Evolutionary conservation across 2,888 invertebrate species (phyloP).

Genomic region (Bedellia somnulentella): DNA sequence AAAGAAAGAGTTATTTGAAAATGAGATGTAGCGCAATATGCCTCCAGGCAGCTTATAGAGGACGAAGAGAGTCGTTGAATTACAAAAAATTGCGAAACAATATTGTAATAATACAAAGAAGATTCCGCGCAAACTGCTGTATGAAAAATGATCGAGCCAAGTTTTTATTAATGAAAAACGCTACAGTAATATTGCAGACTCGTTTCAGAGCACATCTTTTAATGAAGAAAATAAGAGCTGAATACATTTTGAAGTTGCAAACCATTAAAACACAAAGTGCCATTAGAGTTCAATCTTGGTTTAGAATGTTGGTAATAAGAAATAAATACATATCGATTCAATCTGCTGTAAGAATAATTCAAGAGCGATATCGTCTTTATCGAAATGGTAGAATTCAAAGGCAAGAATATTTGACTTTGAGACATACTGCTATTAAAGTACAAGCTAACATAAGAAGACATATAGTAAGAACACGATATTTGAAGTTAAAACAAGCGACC

Average conservation of each 20-base stretch:
- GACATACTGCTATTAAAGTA: slow-evolving; percentile 15
- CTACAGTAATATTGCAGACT: slow-evolving; percentile 35
- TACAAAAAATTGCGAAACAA: too few species aligned
- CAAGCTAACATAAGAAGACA: slow-evolving; percentile 25
- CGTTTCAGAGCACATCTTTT: slow-evolving; percentile 9
- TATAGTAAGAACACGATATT: slow-evolving; percentile 24
- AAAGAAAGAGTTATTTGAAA: too few species aligned
- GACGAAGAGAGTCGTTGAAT: too few species aligned
- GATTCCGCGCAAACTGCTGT: too few species aligned
- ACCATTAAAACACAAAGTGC: slow-evolving; percentile 20
- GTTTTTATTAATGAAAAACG: slow-evolving; percentile 22
- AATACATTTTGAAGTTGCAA: slow-evolving; percentile 20
- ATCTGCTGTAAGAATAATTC: slow-evolving; percentile 15
- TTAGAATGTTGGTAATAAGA: slow-evolving; percentile 26
- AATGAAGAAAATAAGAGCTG: slow-evolving; percentile 13
- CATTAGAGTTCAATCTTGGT: slow-evolving; percentile 29
- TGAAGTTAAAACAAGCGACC: slow-evolving; percentile 20
- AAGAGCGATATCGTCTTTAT: slow-evolving; percentile 1
- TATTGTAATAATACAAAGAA: too few species aligned
- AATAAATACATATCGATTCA: slow-evolving; percentile 19
- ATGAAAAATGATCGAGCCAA: too few species aligned
- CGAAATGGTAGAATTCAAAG: slow-evolving; percentile 12
- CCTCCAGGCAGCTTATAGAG: too few species aligned
- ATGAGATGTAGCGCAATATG: too few species aligned
- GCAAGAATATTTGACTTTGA: slow-evolving; percentile 14